Evolutionary conservation across 1,140 invertebrate species (phyloP).

Genomic region (Ooceraea biroi): DNA sequence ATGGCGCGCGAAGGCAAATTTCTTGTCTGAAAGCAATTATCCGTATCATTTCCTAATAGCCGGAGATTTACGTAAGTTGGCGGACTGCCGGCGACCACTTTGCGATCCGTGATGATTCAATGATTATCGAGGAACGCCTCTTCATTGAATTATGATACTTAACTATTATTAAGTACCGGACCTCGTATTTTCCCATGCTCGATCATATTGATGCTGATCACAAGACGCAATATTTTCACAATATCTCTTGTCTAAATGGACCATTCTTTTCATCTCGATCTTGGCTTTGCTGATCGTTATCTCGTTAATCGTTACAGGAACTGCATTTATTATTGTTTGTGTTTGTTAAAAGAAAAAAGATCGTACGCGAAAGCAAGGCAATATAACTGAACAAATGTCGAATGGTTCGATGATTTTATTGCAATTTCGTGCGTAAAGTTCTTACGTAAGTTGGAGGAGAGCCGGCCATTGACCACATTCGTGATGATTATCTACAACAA

Average conservation of each 20-base stretch:
- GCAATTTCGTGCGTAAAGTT: slow-evolving; percentile 41
- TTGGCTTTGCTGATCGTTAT: slow-evolving; percentile 11
- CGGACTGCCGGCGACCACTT: neutral
- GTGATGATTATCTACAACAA: slow-evolving; percentile 50
- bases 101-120: slow-evolving; percentile 12
- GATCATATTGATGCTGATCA: neutral
- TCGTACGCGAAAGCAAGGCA: slow-evolving; percentile 21
- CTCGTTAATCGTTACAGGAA: neutral
- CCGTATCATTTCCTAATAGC: slow-evolving; percentile 40
- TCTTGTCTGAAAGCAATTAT: slow-evolving; percentile 51
- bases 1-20: slow-evolving; percentile 5
- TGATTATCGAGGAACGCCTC: neutral
- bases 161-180: neutral
- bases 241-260: no score
- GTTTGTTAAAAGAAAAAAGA: slow-evolving; percentile 27
- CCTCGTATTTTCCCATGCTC: neutral
- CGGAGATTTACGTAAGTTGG: slow-evolving; percentile 39
- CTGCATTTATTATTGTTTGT: neutral
- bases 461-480: slow-evolving; percentile 44
- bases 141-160: slow-evolving; percentile 8
- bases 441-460: slow-evolving; percentile 51
- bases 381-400: neutral
- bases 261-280: no score
- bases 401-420: slow-evolving; percentile 47
- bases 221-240: neutral